Percentiles rank a stretch among this genome's conserved stretches.
phyloP scores from a whole-genome alignment of 2,888 invertebrate species.

The Drosophila nr. medialis region DNA sequence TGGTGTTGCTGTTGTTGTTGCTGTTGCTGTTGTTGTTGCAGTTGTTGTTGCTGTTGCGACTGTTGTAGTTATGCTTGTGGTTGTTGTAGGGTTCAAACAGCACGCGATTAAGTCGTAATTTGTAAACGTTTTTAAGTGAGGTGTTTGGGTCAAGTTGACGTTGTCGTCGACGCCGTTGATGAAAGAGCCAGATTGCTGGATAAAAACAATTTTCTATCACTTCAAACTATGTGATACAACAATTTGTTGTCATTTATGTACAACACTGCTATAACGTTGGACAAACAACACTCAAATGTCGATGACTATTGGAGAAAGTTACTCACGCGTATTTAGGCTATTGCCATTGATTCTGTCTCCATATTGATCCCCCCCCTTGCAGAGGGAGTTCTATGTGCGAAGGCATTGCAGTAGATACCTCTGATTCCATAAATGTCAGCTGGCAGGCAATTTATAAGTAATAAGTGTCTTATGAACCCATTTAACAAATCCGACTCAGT shows the following conservation, averaged over 20 bases:
- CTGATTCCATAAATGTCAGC: neutral
- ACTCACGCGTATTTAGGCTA: slow-evolving; percentile 1
- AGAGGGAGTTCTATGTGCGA: too few relatives aligned
- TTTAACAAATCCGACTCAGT: neutral
- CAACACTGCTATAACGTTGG: neutral
- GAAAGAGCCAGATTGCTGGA: slow-evolving; percentile 19
- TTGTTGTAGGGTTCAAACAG: slow-evolving; percentile 64
- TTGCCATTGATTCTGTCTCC: neutral
- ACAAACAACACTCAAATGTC: slow-evolving; percentile 22
- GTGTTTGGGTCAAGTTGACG: slow-evolving; percentile 77
- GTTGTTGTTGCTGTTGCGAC: slow-evolving; percentile 20
- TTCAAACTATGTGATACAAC: slow-evolving; percentile 21
- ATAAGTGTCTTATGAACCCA: too few relatives aligned
- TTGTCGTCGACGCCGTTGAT: slow-evolving; percentile 33
- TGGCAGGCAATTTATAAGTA: neutral
- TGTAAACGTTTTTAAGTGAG: slow-evolving; percentile 75
- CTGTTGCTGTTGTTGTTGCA: slow-evolving; percentile 23
- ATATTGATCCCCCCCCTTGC: too few relatives aligned
- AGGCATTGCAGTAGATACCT: too few relatives aligned
- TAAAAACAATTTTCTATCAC: slow-evolving; percentile 39
- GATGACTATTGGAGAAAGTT: slow-evolving; percentile 37
- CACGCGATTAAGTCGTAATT: slow-evolving; percentile 77
- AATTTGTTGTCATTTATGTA: slow-evolving; percentile 28
- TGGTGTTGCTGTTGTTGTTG: slow-evolving; percentile 11
- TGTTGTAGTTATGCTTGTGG: slow-evolving; percentile 27